Evolutionary conservation across 2,113 vertebrate genomes (phyloP), one percentile per base, ranked within the genome.

Genomic region (Melanerpes aurifrons): DNA sequence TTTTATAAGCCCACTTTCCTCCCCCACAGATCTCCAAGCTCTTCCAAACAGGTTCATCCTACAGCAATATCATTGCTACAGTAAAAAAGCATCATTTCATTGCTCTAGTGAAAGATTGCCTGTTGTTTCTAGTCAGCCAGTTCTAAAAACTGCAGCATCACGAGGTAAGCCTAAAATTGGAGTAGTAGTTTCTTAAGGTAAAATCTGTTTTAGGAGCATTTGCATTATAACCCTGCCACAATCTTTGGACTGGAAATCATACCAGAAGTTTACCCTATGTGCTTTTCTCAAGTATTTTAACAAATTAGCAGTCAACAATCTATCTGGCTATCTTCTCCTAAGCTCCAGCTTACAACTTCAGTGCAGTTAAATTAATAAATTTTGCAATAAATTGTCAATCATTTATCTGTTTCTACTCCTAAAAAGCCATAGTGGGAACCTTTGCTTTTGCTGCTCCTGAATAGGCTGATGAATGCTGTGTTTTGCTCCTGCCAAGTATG

Each of bases 1-100:
- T 77, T 89, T 69, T 79, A 63, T 92, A 85, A 96, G 82, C n/a
- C 59, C 14, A 47, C 63, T 90, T 94, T 79, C 77, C 79, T 70
- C 88, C 61, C 35, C 18, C n/a, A 32, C 26, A 78, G 26, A 74
- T 56, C 61, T 68, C 53, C 67, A 62, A 90, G 64, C 24, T 61
- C 53, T 86, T 82, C 58, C 40, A 88, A 91, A 84, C 50, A 91
- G 85, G 76, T 95, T 95, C 76, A 86, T 66, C 58, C 35, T 63
- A 45, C 13, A 10, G 29, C 47, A 94, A 28, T 29, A 59, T 15
- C 66, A 78, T 12, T 18, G 54, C 29, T 37, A 58, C 8, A 16
- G 11, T 26, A 74, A 72, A 48, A 74, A 78, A 77, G 8, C 3
- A 80, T 19, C 28, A 73, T 79, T 70, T 82, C 85, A 82, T 72